A percentile compares a stretch with the other conserved stretches of the same genome.
Conservation (phyloP, 1,140 invertebrate genomes). For the Bicyclus anynana region DNA sequence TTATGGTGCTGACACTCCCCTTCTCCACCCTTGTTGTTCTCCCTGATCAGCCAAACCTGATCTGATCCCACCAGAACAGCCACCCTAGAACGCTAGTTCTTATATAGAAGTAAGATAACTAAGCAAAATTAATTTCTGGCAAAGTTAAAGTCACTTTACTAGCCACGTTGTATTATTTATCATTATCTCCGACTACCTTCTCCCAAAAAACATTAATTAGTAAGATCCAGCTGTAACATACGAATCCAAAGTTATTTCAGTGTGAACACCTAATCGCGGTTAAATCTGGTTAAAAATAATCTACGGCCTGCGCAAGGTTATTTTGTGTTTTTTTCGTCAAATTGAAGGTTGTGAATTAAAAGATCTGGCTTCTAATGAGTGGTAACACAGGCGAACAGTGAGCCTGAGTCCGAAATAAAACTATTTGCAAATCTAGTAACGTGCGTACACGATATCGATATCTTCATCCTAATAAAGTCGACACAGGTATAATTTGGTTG, state of each 20-base stretch:
- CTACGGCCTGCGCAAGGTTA: conserved; percentile 23
- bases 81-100: too few relatives aligned
- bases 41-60: too few relatives aligned
- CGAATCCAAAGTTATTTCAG: background rate
- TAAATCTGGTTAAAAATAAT: conserved; percentile 25
- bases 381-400: conserved; percentile 32
- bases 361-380: conserved; percentile 32
- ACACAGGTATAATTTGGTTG: too few relatives aligned
- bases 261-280: conserved; percentile 5
- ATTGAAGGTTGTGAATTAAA: conserved; percentile 38
- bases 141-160: conserved; percentile 3
- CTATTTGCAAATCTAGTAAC: conserved; percentile 44
- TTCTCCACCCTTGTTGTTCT: too few relatives aligned
- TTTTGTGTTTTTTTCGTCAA: conserved; percentile 26
- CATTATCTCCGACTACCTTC: too few relatives aligned
- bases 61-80: too few relatives aligned
- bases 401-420: conserved; percentile 46
- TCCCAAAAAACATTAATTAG: background rate
- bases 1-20: too few relatives aligned
- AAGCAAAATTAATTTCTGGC: too few relatives aligned
- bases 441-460: conserved; percentile 1
- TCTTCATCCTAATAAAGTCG: too few relatives aligned
- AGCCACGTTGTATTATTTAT: background rate
- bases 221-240: background rate
- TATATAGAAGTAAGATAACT: too few relatives aligned